These are phyloP conservation scores for Cephalotes varians DNA, from an alignment of 2,888 invertebrate species.

Conservation along the genomic window DNA sequence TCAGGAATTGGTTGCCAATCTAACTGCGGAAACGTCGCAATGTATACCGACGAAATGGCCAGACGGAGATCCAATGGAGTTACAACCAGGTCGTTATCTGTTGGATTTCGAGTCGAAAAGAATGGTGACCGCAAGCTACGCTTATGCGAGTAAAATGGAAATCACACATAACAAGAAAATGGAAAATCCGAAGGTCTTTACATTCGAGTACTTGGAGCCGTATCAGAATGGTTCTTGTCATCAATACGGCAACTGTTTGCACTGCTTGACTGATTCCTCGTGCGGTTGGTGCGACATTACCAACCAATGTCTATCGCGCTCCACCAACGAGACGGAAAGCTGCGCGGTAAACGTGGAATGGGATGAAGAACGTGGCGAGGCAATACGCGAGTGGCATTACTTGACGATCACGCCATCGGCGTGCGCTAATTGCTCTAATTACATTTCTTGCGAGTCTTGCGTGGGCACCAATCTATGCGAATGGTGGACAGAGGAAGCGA, in stretches of 20 bases:
- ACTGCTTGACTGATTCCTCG: slow-evolving; percentile 94
- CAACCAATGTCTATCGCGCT: slow-evolving; percentile 90
- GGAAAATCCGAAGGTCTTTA: slow-evolving; percentile 93
- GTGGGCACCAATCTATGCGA: slow-evolving; percentile 92
- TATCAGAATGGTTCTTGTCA: slow-evolving; percentile 93
- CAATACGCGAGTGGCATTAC: slow-evolving; percentile 91
- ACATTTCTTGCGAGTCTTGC: slow-evolving; percentile 95
- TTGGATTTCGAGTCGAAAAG: slow-evolving; percentile 91
- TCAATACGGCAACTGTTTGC: slow-evolving; percentile 93
- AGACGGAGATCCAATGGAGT: slow-evolving; percentile 83
- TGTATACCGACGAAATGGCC: slow-evolving; percentile 91
- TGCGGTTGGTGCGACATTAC: slow-evolving; percentile 97
- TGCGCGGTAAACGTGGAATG: slow-evolving; percentile 87
- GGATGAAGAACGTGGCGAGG: slow-evolving; percentile 86
- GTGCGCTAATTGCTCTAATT: slow-evolving; percentile 95
- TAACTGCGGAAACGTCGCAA: slow-evolving; percentile 90
- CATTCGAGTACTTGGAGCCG: slow-evolving; percentile 96
- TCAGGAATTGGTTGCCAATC: slow-evolving; percentile 88
- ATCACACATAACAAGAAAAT: slow-evolving; percentile 91
- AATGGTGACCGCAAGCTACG: slow-evolving; percentile 84
- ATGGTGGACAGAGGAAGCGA: slow-evolving; percentile 96
- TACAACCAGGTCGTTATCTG: slow-evolving; percentile 89
- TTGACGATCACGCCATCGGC: slow-evolving; percentile 93
- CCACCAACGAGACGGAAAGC: slow-evolving; percentile 89
- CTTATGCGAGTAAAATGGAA: slow-evolving; percentile 91